These are phyloP conservation scores for Apteryx owenii DNA, from an alignment of 2,113 vertebrate species.

Conservation along the genomic window DNA sequence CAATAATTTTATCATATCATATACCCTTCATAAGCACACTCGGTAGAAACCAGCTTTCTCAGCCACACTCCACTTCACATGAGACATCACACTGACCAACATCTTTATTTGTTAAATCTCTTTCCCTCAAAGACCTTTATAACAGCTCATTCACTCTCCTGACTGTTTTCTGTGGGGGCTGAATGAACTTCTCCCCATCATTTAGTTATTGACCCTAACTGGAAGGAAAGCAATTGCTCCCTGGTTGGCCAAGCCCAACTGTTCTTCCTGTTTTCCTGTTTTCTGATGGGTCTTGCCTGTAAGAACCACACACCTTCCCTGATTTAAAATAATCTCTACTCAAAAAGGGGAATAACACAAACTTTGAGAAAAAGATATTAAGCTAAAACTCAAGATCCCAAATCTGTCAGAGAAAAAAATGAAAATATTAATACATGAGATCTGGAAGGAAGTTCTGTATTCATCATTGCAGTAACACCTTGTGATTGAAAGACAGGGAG, in stretches of 20 bases:
- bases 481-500: background rate
- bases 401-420: background rate
- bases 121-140: background rate
- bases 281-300: background rate
- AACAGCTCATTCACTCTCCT: background rate
- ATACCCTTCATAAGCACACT: background rate
- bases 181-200: fast-evolving
- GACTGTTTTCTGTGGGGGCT: background rate
- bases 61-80: background rate
- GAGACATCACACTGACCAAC: background rate
- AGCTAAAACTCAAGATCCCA: fast-evolving
- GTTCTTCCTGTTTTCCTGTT: background rate
- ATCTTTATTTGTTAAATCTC: background rate
- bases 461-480: background rate
- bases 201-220: background rate
- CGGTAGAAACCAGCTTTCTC: background rate
- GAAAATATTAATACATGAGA: background rate
- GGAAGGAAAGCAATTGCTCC: background rate
- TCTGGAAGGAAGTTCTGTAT: background rate
- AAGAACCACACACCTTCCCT: fast-evolving
- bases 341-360: fast-evolving
- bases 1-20: background rate
- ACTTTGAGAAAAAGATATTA: fast-evolving
- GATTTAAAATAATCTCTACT: background rate
- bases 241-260: background rate